Conservation (phyloP, 2,888 invertebrate species). For the Criorhina ranunculi region DNA sequence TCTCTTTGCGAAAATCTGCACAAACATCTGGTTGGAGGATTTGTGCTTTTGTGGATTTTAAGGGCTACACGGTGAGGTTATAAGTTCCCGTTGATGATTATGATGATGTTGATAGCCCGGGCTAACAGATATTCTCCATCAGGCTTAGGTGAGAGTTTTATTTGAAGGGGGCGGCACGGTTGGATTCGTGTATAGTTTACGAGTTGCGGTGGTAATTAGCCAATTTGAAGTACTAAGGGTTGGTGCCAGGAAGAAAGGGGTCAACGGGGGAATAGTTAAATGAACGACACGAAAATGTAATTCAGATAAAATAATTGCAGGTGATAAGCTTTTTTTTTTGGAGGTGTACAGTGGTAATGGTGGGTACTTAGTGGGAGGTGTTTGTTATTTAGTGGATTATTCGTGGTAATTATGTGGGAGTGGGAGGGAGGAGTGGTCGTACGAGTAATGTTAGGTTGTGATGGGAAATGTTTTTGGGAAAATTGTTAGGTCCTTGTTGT, state of each 20-base stretch:
- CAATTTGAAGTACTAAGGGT: conserved; percentile 19
- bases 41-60: background rate
- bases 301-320: conserved; percentile 36
- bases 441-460: background rate
- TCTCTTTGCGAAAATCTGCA: conserved; percentile 3
- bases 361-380: conserved; percentile 10
- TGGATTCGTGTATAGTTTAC: conserved; percentile 5
- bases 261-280: conserved; percentile 21
- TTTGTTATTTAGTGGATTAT: background rate
- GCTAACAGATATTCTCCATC: conserved; percentile 30
- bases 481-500: background rate
- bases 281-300: conserved; percentile 28
- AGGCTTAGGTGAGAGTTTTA: conserved; percentile 8
- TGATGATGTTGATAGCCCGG: conserved; percentile 25
- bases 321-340: conserved; percentile 9
- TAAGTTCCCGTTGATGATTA: conserved; percentile 5
- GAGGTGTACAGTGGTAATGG: background rate
- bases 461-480: background rate
- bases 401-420: background rate
- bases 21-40: background rate
- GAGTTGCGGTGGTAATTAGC: conserved; percentile 25
- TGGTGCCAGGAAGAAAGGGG: conserved; percentile 8
- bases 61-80: background rate
- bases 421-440: background rate
- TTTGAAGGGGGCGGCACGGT: too few relatives aligned